Conservation (phyloP, 2,797 vertebrate species). For the Hemibagrus guttatus region DNA sequence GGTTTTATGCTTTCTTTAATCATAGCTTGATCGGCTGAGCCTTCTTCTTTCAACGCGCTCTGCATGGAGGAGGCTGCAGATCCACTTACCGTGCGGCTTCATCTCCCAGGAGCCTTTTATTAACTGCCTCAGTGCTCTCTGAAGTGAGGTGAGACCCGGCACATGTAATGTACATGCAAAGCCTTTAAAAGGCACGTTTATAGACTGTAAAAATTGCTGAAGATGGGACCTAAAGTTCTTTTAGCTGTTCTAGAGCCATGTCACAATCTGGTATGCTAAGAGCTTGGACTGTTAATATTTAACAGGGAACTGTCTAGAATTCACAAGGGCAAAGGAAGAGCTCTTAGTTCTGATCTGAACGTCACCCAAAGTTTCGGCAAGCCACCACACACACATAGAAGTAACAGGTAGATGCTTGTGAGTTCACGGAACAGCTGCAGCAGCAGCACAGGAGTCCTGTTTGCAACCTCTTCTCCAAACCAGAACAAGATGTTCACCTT, state of each 20-base stretch:
- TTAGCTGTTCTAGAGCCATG: slow-evolving; percentile 25
- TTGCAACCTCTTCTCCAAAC: not conserved
- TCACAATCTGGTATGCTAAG: slow-evolving; percentile 32
- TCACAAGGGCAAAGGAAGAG: not conserved
- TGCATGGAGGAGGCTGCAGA: not conserved
- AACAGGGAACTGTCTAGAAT: not conserved
- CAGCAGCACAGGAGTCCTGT: not conserved
- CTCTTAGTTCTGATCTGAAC: not conserved
- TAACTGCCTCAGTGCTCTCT: slow-evolving; percentile 25
- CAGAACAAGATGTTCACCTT: slow-evolving; percentile 9
- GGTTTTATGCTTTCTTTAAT: slow-evolving; percentile 14
- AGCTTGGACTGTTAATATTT: slow-evolving; percentile 7
- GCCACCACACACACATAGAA: not conserved
- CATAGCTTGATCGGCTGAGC: slow-evolving; percentile 4
- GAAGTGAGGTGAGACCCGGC: slow-evolving; percentile 34
- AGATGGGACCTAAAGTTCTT: slow-evolving; percentile 24
- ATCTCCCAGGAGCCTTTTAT: not conserved
- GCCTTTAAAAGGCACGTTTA: slow-evolving; percentile 24
- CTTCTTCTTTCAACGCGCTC: not conserved
- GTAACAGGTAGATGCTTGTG: slow-evolving; percentile 42
- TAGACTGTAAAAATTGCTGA: slow-evolving; percentile 27
- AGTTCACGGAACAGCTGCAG: not conserved
- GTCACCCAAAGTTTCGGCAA: not conserved
- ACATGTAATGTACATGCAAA: slow-evolving; percentile 33
- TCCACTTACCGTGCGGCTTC: slow-evolving; percentile 32